Evolutionary conservation across 2,113 vertebrate species (phyloP).

Genomic region (Diadophis punctatus): DNA sequence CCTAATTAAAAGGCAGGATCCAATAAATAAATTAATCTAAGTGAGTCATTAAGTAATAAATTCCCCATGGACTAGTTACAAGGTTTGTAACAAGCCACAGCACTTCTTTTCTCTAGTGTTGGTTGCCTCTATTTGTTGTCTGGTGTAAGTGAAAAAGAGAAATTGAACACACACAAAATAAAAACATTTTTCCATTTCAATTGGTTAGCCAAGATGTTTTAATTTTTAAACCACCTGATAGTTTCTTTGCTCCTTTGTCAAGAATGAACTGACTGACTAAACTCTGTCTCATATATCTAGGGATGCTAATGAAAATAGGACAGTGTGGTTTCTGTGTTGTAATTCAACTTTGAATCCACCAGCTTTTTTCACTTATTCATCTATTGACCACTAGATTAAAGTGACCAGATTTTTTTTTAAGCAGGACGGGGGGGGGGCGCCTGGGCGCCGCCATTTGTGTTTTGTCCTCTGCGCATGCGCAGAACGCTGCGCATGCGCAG

Average conservation of each 20-base stretch:
- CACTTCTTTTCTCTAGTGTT: neutral
- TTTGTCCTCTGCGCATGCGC: too few species aligned
- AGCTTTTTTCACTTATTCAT: neutral
- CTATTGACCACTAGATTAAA: neutral
- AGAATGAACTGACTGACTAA: slow-evolving; percentile 61
- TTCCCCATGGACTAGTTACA: neutral
- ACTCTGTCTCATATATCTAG: slow-evolving; percentile 50
- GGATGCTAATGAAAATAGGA: slow-evolving; percentile 61
- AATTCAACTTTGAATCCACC: neutral
- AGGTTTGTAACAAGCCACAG: neutral
- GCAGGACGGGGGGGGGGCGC: too few species aligned
- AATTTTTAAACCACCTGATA: slow-evolving; percentile 65
- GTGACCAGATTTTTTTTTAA: too few species aligned
- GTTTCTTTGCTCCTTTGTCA: slow-evolving; percentile 29
- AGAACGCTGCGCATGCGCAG: too few species aligned
- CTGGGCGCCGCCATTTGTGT: too few species aligned
- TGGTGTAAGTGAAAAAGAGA: neutral
- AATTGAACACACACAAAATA: neutral
- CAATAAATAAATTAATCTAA: neutral
- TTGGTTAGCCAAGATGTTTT: slow-evolving; percentile 47
- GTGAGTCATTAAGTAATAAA: neutral
- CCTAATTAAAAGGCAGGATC: neutral
- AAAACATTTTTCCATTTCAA: slow-evolving; percentile 25
- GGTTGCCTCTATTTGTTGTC: neutral
- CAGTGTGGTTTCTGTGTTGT: slow-evolving; percentile 39